Percentiles rank a stretch among this genome's conserved stretches.
phyloP scores from a whole-genome alignment of 2,888 invertebrate species.

The Cephonodes hylas region DNA sequence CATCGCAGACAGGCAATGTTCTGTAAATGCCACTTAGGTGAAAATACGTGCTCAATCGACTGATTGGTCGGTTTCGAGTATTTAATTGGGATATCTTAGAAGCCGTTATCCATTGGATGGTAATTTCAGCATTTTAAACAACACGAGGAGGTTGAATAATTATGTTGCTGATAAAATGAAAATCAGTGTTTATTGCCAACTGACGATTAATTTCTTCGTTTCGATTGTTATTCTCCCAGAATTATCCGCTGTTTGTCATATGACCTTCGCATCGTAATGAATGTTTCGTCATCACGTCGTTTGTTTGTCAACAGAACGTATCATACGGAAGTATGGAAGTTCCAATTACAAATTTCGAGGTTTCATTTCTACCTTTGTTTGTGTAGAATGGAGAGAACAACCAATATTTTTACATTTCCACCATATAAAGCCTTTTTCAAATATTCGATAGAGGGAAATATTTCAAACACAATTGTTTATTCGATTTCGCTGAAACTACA shows the following conservation, averaged over 20 bases:
- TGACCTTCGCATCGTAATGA: background rate
- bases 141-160: background rate
- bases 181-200: background rate
- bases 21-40: conserved; percentile 50
- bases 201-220: background rate
- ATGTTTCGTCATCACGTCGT: background rate
- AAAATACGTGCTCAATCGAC: conserved; percentile 42
- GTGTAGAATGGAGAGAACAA: background rate
- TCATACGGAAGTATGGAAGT: background rate
- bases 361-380: background rate
- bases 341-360: background rate
- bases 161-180: background rate
- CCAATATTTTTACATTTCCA: background rate
- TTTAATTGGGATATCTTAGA: conserved; percentile 18
- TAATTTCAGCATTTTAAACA: background rate
- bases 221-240: background rate
- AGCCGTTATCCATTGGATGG: background rate
- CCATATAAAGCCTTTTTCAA: background rate
- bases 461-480: background rate
- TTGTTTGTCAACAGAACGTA: background rate
- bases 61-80: conserved; percentile 21
- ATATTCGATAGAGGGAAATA: background rate
- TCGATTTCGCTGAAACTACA: background rate
- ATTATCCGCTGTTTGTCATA: conserved; percentile 6
- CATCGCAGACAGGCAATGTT: conserved; percentile 56